These are phyloP conservation scores for Stenoptilia bipunctidactyla DNA, from an alignment of 2,888 invertebrate species.

Conservation along the genomic window DNA sequence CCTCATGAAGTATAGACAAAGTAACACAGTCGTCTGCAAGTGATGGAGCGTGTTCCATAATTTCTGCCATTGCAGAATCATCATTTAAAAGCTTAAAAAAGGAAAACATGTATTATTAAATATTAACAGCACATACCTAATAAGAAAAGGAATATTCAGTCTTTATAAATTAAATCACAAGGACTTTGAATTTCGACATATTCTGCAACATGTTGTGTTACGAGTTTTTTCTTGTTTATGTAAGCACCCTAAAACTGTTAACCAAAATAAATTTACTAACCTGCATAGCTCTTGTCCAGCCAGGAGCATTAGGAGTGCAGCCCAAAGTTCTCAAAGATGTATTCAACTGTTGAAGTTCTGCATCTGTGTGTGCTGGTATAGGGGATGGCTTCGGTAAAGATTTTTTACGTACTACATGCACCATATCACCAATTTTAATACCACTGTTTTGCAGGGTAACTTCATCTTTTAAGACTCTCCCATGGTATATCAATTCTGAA, in stretches of 20 bases:
- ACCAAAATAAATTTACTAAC: constrained; percentile 36
- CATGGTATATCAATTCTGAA: constrained; percentile 79
- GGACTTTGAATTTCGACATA: too few relatives aligned
- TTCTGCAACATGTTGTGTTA: too few relatives aligned
- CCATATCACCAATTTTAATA: constrained; percentile 67
- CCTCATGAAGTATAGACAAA: constrained; percentile 81
- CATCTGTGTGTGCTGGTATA: constrained; percentile 64
- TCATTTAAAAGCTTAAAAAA: constrained; percentile 52
- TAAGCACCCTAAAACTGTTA: too few relatives aligned
- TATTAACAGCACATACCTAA: too few relatives aligned
- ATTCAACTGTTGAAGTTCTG: constrained; percentile 73
- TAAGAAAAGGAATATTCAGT: too few relatives aligned
- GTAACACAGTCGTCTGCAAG: constrained; percentile 79
- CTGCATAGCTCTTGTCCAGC: constrained; percentile 77
- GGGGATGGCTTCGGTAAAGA: constrained; percentile 33
- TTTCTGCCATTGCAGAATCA: constrained; percentile 72
- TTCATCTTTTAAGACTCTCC: constrained; percentile 75
- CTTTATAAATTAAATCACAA: too few relatives aligned
- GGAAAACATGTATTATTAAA: not conserved
- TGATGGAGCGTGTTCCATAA: constrained; percentile 78
- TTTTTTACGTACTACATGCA: constrained; percentile 70
- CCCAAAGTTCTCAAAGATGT: constrained; percentile 74
- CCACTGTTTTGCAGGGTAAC: constrained; percentile 74
- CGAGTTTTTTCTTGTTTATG: too few relatives aligned
- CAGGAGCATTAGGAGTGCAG: constrained; percentile 67